Evolutionary conservation across 2,888 invertebrate species (phyloP), one percentile per base, ranked within the genome.

Genomic region (Tetragonula carbonaria): DNA sequence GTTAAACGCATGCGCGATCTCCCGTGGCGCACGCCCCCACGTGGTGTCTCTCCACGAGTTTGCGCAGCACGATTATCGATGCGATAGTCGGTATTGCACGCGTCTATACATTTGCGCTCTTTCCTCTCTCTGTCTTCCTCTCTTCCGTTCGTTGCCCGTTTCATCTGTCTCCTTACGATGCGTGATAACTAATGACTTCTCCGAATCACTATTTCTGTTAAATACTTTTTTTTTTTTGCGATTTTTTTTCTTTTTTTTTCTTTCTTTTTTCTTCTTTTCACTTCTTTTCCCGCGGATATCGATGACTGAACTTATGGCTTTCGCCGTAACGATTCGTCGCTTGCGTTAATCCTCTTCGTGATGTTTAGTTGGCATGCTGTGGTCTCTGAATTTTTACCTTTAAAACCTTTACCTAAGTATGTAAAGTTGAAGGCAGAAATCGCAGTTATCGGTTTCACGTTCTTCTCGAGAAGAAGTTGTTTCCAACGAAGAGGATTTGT

Each of bases 51-150:
- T 2, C 21, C 59, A 79, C 80, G 80, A 62, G 74, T 62, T 65
- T 84, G 84, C 87, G 86, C 87, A 80, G 87, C 85, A 89, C 91
- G 91, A 91, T 92, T 89, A 86, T 86, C 86, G 79, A 86, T 80
- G 66, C 74, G 76, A 78, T 55, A 57, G 72, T 77, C 78, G 82
- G 65, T 80, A 81, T 87, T 79, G 65, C 75, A 55, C 78, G 72
- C 82, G 51, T 38, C 72, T 81, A 38, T 76, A 45, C 38, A 75
- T 57, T n/a, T 68, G 79, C 38, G 21, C 57, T 59, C 23, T 51
- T n/a, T 14, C 28, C 57, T 28, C 16, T 18, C 57, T 45, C 57
- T 63, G n/a, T 57, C 50, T 14, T 65, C 28, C 33, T 70, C 33
- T 5, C 45, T 33, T 53, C 67, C 23, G 6, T 72, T 71, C 33